Evolutionary conservation across 2,797 vertebrate species (phyloP).

Genomic region (Enteromius anoplus): DNA sequence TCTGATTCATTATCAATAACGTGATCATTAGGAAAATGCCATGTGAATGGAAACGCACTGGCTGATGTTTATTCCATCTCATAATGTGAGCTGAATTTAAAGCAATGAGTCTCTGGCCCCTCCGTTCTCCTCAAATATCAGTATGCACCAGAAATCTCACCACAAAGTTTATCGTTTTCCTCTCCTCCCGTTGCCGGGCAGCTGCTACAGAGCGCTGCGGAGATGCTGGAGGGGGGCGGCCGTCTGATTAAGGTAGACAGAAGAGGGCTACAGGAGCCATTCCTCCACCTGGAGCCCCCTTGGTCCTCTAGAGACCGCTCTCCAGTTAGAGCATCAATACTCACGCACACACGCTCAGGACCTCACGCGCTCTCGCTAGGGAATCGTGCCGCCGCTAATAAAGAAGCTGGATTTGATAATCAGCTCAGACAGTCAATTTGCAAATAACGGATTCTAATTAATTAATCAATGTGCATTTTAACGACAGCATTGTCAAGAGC

Average conservation of each 20-base stretch:
- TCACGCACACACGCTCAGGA: constrained; percentile 11
- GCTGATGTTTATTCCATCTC: constrained; percentile 27
- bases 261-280: constrained; percentile 31
- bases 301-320: constrained; percentile 42
- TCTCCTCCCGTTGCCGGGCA: constrained; percentile 33
- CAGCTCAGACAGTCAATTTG: constrained; percentile 81
- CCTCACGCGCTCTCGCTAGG: constrained; percentile 40
- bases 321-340: constrained; percentile 39
- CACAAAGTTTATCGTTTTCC: constrained; percentile 31
- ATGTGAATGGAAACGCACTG: constrained; percentile 6
- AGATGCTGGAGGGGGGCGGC: constrained; percentile 20
- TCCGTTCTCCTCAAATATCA: constrained; percentile 31
- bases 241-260: constrained; percentile 35
- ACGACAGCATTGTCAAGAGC: constrained; percentile 77
- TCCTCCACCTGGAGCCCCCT: constrained; percentile 52
- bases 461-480: constrained; percentile 81
- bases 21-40: constrained; percentile 48
- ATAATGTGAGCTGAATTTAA: constrained; percentile 39
- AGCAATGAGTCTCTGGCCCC: not conserved
- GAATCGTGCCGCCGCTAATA: constrained; percentile 69
- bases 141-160: constrained; percentile 20
- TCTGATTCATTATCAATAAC: constrained; percentile 46
- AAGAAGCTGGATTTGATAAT: constrained; percentile 80
- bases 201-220: constrained; percentile 30
- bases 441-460: constrained; percentile 82